Evolutionary conservation across 2,113 vertebrate genomes (phyloP).

Genomic region (Psittacus erithacus): DNA sequence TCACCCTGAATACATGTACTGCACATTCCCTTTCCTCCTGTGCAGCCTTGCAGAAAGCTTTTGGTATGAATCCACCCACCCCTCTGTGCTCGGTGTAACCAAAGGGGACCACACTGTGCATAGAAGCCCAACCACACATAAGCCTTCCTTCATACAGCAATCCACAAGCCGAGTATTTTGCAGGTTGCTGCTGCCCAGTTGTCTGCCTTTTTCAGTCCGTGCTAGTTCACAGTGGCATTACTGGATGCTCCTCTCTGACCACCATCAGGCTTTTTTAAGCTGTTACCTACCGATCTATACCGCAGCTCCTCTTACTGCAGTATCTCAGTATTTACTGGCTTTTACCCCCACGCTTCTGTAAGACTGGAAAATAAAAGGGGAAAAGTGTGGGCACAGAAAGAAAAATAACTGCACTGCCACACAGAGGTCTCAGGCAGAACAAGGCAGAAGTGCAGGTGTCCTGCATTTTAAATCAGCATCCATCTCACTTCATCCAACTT

Average conservation of each 20-base stretch:
- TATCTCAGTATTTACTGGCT: neutral
- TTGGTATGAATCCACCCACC: neutral
- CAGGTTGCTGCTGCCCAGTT: neutral
- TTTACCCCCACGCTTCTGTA: neutral
- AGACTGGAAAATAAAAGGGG: neutral
- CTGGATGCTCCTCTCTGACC: neutral
- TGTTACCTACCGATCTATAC: neutral
- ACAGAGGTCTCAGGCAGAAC: neutral
- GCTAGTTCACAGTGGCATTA: neutral
- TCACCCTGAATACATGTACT: neutral
- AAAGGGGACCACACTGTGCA: neutral
- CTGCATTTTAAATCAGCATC: neutral
- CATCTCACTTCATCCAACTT: neutral
- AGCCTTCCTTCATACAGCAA: neutral
- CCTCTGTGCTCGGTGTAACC: neutral
- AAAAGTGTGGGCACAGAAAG: neutral
- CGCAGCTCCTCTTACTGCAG: neutral
- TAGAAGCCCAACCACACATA: neutral
- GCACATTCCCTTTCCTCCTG: neutral
- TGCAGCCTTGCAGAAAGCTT: neutral
- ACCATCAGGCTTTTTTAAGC: neutral
- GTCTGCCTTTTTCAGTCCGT: neutral
- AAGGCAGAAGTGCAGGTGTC: neutral
- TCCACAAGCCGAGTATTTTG: accelerated
- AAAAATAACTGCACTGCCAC: neutral